phyloP scores from a whole-genome alignment of 1,140 invertebrate species.

The Ridgeia piscesae region DNA sequence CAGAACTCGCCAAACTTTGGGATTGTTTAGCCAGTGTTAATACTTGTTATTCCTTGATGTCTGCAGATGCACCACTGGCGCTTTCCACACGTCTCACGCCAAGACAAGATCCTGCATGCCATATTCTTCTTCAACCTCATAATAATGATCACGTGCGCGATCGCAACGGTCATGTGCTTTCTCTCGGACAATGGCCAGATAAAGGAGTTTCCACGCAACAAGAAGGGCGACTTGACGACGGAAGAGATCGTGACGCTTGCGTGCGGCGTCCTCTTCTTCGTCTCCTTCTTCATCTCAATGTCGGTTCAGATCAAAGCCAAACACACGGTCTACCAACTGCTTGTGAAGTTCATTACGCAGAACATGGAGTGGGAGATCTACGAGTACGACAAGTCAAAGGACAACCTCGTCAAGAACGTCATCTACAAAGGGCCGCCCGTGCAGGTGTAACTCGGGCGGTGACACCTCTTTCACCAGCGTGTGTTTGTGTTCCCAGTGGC shows the following conservation, averaged over 20 bases:
- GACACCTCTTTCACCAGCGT: not conserved
- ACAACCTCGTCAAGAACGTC: conserved; percentile 25
- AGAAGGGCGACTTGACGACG: conserved; percentile 55
- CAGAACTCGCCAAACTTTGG: not conserved
- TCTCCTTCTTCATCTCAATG: conserved; percentile 65
- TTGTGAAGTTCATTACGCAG: conserved; percentile 59
- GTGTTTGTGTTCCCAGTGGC: not conserved
- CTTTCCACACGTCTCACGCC: conserved; percentile 57
- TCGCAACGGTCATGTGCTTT: conserved; percentile 62
- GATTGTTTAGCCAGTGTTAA: not conserved
- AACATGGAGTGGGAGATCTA: conserved; percentile 64
- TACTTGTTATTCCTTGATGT: not conserved
- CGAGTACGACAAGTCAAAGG: conserved; percentile 57
- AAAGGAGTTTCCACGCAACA: conserved; percentile 45
- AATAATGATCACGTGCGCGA: conserved; percentile 61
- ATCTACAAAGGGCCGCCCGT: conserved; percentile 10
- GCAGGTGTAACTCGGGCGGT: not conserved
- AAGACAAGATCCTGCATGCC: conserved; percentile 61
- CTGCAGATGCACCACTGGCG: conserved; percentile 59
- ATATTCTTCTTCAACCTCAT: conserved; percentile 60
- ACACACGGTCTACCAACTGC: conserved; percentile 60
- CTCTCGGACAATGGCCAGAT: conserved; percentile 59
- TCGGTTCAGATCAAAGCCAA: conserved; percentile 64
- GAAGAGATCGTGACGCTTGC: conserved; percentile 62
- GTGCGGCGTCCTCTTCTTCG: conserved; percentile 63